Base-by-base conservation (phyloP, 1,140 invertebrate genomes). In the Oppia nitens region DNA sequence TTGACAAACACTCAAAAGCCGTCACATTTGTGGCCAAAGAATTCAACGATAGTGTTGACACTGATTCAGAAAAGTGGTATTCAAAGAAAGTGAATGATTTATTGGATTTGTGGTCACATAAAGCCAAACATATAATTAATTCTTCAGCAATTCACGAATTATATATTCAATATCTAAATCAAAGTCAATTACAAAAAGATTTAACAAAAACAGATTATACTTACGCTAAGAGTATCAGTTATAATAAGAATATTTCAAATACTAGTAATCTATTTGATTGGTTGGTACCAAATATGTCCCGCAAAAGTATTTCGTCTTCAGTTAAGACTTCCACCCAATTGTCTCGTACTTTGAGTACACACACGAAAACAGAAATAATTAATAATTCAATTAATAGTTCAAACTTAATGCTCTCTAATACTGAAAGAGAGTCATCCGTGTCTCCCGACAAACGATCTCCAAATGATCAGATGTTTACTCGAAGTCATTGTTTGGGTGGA, bases 151-250 rank as follows among this genome's bases (percentile, higher is more conserved):
- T 52, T 11, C 50, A 52, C 20, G 9, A 26, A 20, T 21, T 20
- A 11, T 54, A 54, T 27, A 3, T 54, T 25, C 17, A 56, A 9
- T 56, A 56, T 56, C 40, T 56, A 25, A 57, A 55, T 53, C 47
- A 11, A 57, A 55, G n/a, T 52, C 17, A 20, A 50, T 20, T 24
- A 9, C 9, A 50, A 9, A 59, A 50, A 28, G 52, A 59, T 55
- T 17, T 11, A 25, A 23, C 17, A 20, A 59, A 59, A 49, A 59
- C 57, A 23, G 57, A 54, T 26, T 59, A 59, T 47, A 59, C 57
- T 14, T 59, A 59, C 20, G 57, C 57, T 9, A 21, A 57, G 25
- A 59, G 57, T 47, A 56, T 25, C 6, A 59, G 57, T 28, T 59
- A 59, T 50, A 40, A 40, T 24, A 27, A n/a, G 4, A 21, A 27